phyloP scores from a whole-genome alignment of 2,888 invertebrate species.

The Rotaria sp. region DNA sequence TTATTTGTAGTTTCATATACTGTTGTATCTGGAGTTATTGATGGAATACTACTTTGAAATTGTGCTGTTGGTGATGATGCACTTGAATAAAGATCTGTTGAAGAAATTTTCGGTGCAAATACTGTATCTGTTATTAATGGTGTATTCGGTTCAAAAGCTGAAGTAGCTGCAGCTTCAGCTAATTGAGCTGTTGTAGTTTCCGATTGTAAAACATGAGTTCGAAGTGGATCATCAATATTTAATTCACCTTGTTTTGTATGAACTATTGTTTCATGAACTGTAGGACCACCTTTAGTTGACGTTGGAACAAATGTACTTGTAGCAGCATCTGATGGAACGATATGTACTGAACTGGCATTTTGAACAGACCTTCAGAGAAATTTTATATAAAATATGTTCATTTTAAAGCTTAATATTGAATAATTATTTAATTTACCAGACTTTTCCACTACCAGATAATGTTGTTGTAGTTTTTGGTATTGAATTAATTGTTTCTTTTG shows the following conservation, averaged over 20 bases:
- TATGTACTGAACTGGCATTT: not conserved
- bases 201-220: not conserved
- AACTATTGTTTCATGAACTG: not conserved
- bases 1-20: not conserved
- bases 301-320: not conserved
- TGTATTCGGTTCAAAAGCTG: not conserved
- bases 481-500: not conserved
- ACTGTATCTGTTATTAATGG: not conserved
- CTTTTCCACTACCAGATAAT: not conserved
- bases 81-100: not conserved
- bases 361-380: not conserved
- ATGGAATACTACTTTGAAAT: not conserved
- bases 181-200: not conserved
- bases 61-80: not conserved
- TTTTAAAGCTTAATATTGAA: not conserved
- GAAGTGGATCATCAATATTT: not conserved
- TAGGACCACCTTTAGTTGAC: not conserved
- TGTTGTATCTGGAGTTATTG: not conserved
- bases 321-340: not conserved
- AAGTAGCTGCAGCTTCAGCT: not conserved
- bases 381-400: too few species aligned
- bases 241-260: not conserved
- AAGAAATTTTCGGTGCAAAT: not conserved
- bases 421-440: not conserved
- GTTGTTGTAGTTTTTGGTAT: not conserved